Conservation (phyloP, 2,888 invertebrate genomes). For the Erynnis tages region DNA sequence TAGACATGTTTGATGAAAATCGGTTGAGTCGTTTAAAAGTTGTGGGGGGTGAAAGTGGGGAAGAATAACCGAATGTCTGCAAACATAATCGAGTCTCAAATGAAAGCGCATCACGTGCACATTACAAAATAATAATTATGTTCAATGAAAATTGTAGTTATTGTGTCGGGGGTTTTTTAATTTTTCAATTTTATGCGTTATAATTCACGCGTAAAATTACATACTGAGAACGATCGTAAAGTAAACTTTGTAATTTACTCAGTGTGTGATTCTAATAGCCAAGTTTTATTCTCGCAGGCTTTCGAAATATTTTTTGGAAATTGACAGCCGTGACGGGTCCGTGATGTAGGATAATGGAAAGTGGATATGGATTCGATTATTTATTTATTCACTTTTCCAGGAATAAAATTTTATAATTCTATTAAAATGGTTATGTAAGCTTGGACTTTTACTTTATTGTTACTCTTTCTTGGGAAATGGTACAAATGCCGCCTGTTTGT, state of each 20-base stretch:
- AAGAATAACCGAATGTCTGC: too few relatives aligned
- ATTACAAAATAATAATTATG: too few relatives aligned
- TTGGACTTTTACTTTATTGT: background rate
- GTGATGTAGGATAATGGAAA: conserved; percentile 1
- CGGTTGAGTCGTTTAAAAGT: too few relatives aligned
- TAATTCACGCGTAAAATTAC: background rate
- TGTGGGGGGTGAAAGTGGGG: too few relatives aligned
- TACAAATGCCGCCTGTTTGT: too few relatives aligned
- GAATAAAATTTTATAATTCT: background rate
- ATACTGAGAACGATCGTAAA: background rate
- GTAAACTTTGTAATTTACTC: background rate
- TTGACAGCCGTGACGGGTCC: background rate
- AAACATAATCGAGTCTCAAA: too few relatives aligned
- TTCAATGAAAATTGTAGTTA: too few relatives aligned
- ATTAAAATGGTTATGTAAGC: background rate
- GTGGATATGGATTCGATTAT: background rate
- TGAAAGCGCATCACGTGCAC: too few relatives aligned
- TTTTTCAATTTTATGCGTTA: too few relatives aligned
- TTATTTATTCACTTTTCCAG: background rate
- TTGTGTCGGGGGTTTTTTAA: too few relatives aligned
- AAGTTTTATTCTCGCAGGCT: background rate
- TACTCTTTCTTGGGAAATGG: too few relatives aligned
- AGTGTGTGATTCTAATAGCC: background rate
- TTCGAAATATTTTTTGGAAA: background rate
- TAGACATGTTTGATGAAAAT: too few relatives aligned